These are phyloP conservation scores for Martes martes DNA, from an alignment of 2,113 vertebrate genomes.

Conservation along the genomic window DNA sequence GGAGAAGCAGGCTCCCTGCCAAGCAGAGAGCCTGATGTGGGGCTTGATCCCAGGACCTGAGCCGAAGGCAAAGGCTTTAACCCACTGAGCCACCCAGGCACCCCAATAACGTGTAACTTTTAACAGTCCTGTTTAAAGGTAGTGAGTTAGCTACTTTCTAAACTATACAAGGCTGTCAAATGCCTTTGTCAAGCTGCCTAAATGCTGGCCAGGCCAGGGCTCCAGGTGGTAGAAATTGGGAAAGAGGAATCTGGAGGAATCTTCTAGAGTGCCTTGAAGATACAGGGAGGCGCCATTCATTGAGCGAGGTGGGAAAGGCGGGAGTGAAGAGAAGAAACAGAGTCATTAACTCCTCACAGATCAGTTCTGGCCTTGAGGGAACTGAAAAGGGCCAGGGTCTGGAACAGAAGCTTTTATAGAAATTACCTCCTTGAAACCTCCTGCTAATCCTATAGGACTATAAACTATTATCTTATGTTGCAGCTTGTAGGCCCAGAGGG, in stretches of 20 bases:
- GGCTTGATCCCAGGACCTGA: too few relatives aligned
- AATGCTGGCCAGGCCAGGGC: too few relatives aligned
- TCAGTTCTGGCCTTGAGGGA: neutral
- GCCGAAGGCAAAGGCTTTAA: too few relatives aligned
- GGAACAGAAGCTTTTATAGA: neutral
- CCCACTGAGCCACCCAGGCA: too few relatives aligned
- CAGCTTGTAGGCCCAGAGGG: neutral
- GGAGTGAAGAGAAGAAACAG: neutral
- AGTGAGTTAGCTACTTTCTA: too few relatives aligned
- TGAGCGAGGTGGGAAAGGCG: neutral
- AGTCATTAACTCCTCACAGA: neutral
- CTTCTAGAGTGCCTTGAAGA: neutral
- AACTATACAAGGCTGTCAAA: too few relatives aligned
- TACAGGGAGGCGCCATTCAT: accelerated
- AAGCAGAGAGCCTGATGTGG: too few relatives aligned
- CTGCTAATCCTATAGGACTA: neutral
- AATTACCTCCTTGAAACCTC: neutral
- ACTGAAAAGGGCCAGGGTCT: neutral
- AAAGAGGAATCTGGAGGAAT: neutral
- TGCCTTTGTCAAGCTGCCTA: neutral
- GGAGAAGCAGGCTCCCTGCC: too few relatives aligned
- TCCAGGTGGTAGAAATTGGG: neutral
- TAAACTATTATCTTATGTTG: too few relatives aligned
- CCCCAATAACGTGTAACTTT: accelerated
- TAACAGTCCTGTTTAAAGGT: neutral